Evolutionary conservation across 2,113 vertebrate species (phyloP).

Genomic region (Myotis davidii): DNA sequence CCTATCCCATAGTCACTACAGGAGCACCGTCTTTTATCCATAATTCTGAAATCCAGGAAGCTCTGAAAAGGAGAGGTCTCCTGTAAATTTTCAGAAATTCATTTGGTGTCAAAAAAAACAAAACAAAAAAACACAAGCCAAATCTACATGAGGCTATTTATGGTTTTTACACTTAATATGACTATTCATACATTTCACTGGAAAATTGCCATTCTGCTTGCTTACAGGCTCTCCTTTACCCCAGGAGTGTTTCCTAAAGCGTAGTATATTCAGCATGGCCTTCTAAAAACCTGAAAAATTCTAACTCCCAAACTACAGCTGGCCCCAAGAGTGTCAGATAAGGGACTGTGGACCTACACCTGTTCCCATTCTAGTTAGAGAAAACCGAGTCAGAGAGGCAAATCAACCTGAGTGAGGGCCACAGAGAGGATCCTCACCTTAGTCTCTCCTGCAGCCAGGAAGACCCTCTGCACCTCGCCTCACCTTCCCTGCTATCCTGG

Average conservation of each 20-base stretch:
- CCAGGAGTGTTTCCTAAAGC: neutral
- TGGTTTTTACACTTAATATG: neutral
- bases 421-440: neutral
- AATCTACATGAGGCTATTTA: neutral
- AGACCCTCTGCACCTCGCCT: neutral
- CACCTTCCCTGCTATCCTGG: neutral
- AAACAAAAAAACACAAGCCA: neutral
- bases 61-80: neutral
- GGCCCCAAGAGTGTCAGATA: neutral
- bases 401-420: neutral
- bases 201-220: neutral
- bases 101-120: neutral
- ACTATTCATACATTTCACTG: neutral
- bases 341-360: neutral
- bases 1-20: too few species aligned
- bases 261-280: neutral
- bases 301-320: neutral
- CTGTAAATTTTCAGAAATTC: neutral
- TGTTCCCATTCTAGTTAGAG: conserved; percentile 1
- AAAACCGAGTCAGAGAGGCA: neutral
- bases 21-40: neutral
- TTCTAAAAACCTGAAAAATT: neutral
- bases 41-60: neutral
- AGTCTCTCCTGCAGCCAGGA: neutral
- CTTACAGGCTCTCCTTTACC: neutral